Conservation (phyloP, 2,113 vertebrate species). For the Solea solea region DNA sequence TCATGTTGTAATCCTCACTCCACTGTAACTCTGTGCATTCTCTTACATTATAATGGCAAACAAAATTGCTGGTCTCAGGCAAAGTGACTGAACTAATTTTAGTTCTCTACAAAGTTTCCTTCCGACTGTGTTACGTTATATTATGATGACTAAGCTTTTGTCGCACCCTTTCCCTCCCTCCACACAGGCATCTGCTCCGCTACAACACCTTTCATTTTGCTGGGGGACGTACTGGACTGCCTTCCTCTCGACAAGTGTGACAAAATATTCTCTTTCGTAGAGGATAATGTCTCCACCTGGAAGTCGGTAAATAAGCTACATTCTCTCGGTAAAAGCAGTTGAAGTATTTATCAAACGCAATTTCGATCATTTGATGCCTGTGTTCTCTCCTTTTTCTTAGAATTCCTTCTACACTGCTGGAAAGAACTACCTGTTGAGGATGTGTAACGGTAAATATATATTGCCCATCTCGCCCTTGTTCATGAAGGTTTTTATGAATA, state of each 20-base stretch:
- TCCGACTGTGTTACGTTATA: too few species aligned
- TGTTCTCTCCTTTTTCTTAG: slow-evolving; percentile 74
- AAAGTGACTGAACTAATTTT: too few species aligned
- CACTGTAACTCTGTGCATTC: too few species aligned
- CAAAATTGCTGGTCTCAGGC: too few species aligned
- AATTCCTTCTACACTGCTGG: slow-evolving; percentile 96
- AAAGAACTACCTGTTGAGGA: slow-evolving; percentile 97
- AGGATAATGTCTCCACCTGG: slow-evolving; percentile 98
- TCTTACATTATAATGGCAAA: too few species aligned
- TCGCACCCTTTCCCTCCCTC: not conserved
- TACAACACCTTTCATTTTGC: slow-evolving; percentile 92
- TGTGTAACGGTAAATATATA: slow-evolving; percentile 94
- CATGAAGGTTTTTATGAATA: not conserved
- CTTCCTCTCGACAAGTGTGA: slow-evolving; percentile 97
- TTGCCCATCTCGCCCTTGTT: not conserved
- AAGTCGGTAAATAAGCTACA: slow-evolving; percentile 87
- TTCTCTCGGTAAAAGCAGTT: not conserved
- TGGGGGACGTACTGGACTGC: slow-evolving; percentile 97
- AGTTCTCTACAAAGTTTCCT: too few species aligned
- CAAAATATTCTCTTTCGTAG: slow-evolving; percentile 96
- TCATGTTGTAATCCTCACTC: too few species aligned
- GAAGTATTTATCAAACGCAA: not conserved
- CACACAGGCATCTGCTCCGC: slow-evolving; percentile 93
- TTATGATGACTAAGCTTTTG: too few species aligned
- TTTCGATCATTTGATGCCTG: not conserved